Conservation (phyloP, 2,888 invertebrate species). For the Pheosia gnoma region DNA sequence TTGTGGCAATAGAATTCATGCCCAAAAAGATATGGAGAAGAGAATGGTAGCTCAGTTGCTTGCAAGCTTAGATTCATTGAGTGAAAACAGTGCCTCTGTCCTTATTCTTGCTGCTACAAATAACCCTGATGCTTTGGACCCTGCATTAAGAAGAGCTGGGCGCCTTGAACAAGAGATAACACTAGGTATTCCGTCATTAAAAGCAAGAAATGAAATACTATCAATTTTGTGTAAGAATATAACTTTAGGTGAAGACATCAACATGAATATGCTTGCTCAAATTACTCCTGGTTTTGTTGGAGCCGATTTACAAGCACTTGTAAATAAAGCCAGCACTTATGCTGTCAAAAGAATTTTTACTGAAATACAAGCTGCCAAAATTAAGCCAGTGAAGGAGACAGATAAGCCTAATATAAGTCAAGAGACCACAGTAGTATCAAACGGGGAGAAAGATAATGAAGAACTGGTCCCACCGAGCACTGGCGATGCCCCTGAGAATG, state of each 20-base stretch:
- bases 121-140: conserved; percentile 95
- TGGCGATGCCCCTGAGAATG: conserved; percentile 45
- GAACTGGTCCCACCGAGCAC: conserved; percentile 37
- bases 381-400: conserved; percentile 32
- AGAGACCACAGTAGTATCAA: conserved; percentile 58
- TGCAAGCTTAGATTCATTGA: conserved; percentile 92
- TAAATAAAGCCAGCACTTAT: conserved; percentile 93
- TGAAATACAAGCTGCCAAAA: conserved; percentile 57
- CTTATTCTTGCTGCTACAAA: conserved; percentile 98
- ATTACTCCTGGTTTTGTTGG: conserved; percentile 98
- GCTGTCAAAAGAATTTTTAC: conserved; percentile 88
- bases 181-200: conserved; percentile 95
- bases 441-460: conserved; percentile 69
- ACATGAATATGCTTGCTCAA: conserved; percentile 89
- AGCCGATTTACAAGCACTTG: conserved; percentile 94
- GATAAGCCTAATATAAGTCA: conserved; percentile 37
- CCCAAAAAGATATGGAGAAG: conserved; percentile 97
- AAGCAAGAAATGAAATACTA: conserved; percentile 92
- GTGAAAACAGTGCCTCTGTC: conserved; percentile 84
- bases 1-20: conserved; percentile 94
- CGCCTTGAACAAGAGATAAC: conserved; percentile 97
- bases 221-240: conserved; percentile 88
- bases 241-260: conserved; percentile 87
- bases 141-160: conserved; percentile 95
- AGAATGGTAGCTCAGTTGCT: conserved; percentile 97